Base-by-base conservation (phyloP, 2,888 invertebrate species). In the Biston stratarius region DNA sequence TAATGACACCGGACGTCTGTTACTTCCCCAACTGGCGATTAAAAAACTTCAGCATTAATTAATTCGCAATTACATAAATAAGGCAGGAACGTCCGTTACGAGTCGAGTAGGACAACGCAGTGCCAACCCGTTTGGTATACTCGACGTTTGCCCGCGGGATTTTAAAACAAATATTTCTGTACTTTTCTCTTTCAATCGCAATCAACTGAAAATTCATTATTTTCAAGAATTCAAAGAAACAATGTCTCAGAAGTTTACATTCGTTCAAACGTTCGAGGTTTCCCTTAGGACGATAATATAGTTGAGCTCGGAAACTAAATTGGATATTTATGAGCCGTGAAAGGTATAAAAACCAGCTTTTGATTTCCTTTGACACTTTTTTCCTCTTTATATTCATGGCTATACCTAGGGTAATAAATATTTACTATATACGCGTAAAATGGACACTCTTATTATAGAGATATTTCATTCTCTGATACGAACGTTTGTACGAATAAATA, bases 11-110 rank as follows among this genome's bases (percentile, higher is more conserved):
- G 57, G 61, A 63, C 45, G 58, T 61, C 59, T 52, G 63, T 68
- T 66, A 55, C 48, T 52, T 57, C 45, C 51, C 33, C 52, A 56
- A 47, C 53, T 51, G 45, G 44, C 52, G 15, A 64, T 60, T 62
- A 63, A 69, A 71, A 61, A n/a, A 40, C 34, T 14, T 42, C 57
- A 45, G 45, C 64, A 64, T 60, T 67, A 71, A 70, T 72, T 71
- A 69, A 66, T 67, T 72, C 65, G 73, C 70, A 74, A 77, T 79
- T 77, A 80, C 71, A 76, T 78, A 78, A 77, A 79, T 79, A 75
- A 73, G 69, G 71, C 72, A 67, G 56, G 72, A 64, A 72, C 72
- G 48, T 57, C 60, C 57, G 60, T 42, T 55, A 6, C 40, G 12
- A 49, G 47, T 51, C 47, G 44, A 60, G 49, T 52, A 64, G 67